Base-by-base conservation (phyloP, 1,140 invertebrate genomes). In the Drosophila ananassae region DNA sequence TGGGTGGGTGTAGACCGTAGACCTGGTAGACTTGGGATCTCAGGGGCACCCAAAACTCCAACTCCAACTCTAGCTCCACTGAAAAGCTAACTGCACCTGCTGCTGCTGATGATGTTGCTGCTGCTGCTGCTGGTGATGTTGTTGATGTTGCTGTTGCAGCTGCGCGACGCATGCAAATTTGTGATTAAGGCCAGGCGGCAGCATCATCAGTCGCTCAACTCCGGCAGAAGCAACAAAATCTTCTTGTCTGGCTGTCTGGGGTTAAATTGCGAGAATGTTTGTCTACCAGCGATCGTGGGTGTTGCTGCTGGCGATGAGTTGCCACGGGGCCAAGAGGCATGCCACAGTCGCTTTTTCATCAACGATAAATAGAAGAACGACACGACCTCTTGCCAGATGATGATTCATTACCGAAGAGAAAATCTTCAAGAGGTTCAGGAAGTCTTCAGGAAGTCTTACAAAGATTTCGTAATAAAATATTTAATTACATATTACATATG, bases 111-210 rank as follows among this genome's bases (percentile, higher is more conserved):
- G 66, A 24, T 9, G 22, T 24, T 6, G 46, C 30, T 51, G 53
- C 32, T 25, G 34, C 37, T 17, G 47, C 57, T 61, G 66, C 64
- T n/a, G 47, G 22, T 24, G 37, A 28, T 32, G 66, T 13, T 9
- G 22, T 24, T 6, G 46, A 32, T 51, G 53, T 39, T 25, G 34
- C 37, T 17, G 47, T 62, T 61, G 66, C 64, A 64, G 60, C 51
- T 80, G 72, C 67, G 47, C 34, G 41, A 57, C 73, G 63, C 83
- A 89, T 89, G 84, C 83, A 89, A 89, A 89, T 89, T 89, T 89
- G 83, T 79, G 79, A 89, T 89, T 89, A 89, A 89, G 83, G 83
- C 89, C 83, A 76, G 68, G 41, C 62, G 37, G 79, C 75, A 57
- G 68, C 72, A 75, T 76, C 82, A 87, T 73, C 82, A 82, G 73